These are phyloP conservation scores for Mesorhabditis spiculigera DNA, from an alignment of 2,888 invertebrate genomes.

Conservation along the genomic window DNA sequence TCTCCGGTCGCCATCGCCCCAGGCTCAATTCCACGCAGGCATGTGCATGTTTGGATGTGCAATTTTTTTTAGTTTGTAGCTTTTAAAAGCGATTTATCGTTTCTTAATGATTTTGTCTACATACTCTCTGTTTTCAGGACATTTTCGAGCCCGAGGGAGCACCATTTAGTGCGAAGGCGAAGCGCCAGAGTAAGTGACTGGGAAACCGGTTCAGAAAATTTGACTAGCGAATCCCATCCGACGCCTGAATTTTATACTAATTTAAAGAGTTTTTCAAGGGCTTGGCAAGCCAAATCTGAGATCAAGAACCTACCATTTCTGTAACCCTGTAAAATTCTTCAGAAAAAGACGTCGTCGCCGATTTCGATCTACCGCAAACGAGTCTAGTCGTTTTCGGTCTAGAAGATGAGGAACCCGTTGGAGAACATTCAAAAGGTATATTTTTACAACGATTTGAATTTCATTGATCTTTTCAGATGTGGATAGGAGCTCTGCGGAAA, in stretches of 20 bases:
- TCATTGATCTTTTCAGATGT: background rate
- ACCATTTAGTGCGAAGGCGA: no score
- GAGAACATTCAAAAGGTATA: conserved; percentile 10
- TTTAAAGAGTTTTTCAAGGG: background rate
- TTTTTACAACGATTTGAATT: background rate
- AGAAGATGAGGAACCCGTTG: conserved; percentile 34
- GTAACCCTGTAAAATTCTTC: background rate
- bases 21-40: no score
- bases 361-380: conserved; percentile 41
- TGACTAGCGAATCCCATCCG: background rate
- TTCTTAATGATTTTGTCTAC: no score
- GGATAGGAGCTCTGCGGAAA: background rate
- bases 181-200: no score
- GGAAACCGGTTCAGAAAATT: background rate
- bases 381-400: conserved; percentile 39
- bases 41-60: no score
- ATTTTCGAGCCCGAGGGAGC: no score
- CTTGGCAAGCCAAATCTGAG: background rate
- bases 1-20: no score
- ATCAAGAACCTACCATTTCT: background rate
- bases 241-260: background rate
- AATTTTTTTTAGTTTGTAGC: no score
- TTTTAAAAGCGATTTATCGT: no score
- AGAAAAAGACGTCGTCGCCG: conserved; percentile 30
- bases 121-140: no score